Conservation (phyloP, 2,888 invertebrate species). For the Xestia ashworthii region DNA sequence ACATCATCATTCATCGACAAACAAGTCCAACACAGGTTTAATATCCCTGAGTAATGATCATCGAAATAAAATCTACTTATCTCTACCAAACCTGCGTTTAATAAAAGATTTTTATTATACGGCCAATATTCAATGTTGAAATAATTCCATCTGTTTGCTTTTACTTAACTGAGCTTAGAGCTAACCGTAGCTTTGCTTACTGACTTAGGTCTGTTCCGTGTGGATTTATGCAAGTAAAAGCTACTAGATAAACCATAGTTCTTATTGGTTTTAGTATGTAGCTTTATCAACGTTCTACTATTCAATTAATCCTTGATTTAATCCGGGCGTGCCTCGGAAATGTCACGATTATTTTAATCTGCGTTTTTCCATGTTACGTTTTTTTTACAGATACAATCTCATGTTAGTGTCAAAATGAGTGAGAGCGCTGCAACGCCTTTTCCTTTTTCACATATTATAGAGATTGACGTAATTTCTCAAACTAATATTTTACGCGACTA, state of each 20-base stretch:
- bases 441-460: conserved; percentile 9
- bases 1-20: neutral
- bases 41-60: neutral
- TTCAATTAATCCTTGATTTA: conserved; percentile 2
- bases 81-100: neutral
- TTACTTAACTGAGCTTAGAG: conserved; percentile 7
- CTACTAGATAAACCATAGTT: neutral
- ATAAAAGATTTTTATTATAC: neutral
- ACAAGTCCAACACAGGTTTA: neutral
- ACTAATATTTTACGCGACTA: neutral
- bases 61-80: neutral
- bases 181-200: neutral
- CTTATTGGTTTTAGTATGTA: neutral
- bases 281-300: neutral
- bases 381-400: conserved; percentile 2
- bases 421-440: conserved; percentile 39
- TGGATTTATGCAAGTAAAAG: conserved; percentile 2
- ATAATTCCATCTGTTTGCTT: conserved; percentile 16
- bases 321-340: conserved; percentile 10
- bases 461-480: neutral
- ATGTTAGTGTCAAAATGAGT: conserved; percentile 44
- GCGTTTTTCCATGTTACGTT: neutral
- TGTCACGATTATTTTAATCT: conserved; percentile 13
- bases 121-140: neutral
- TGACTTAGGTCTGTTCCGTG: neutral